Conservation (phyloP, 2,113 vertebrate species). For the Oryzias curvinotus region DNA sequence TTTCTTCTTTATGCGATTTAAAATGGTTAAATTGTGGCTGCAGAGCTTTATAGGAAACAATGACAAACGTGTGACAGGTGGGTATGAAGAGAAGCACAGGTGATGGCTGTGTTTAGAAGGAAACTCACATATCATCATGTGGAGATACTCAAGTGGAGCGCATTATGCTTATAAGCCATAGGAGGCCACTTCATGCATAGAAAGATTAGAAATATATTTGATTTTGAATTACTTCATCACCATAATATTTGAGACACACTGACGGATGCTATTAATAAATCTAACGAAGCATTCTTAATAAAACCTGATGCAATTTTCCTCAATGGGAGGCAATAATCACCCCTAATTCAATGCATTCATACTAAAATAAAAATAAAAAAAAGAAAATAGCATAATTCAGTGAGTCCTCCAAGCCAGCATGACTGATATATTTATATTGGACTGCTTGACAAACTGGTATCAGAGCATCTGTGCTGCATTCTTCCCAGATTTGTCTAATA, state of each 20-base stretch:
- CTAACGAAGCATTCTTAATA: constrained; percentile 58
- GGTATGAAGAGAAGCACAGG: constrained; percentile 61
- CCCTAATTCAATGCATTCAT: constrained; percentile 47
- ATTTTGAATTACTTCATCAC: constrained; percentile 52
- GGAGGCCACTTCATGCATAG: constrained; percentile 36
- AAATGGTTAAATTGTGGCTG: constrained; percentile 51
- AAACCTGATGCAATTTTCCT: constrained; percentile 68
- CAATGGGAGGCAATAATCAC: constrained; percentile 44
- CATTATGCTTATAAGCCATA: constrained; percentile 47
- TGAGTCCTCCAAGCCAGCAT: constrained; percentile 70
- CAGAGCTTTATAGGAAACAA: constrained; percentile 41
- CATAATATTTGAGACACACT: constrained; percentile 49
- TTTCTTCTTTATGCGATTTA: constrained; percentile 34
- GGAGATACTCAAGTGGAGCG: constrained; percentile 40
- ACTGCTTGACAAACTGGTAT: constrained; percentile 73
- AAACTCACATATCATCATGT: constrained; percentile 56
- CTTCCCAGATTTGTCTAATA: constrained; percentile 79
- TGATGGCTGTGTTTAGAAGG: constrained; percentile 64
- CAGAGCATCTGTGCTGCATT: constrained; percentile 64
- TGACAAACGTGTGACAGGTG: constrained; percentile 60
- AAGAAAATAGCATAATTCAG: constrained; percentile 64
- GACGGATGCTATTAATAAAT: constrained; percentile 75
- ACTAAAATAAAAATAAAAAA: constrained; percentile 36
- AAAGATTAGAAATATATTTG: constrained; percentile 61
- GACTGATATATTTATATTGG: constrained; percentile 81